Conservation (phyloP, 2,113 vertebrate genomes). For the Oophaga pumilio region DNA sequence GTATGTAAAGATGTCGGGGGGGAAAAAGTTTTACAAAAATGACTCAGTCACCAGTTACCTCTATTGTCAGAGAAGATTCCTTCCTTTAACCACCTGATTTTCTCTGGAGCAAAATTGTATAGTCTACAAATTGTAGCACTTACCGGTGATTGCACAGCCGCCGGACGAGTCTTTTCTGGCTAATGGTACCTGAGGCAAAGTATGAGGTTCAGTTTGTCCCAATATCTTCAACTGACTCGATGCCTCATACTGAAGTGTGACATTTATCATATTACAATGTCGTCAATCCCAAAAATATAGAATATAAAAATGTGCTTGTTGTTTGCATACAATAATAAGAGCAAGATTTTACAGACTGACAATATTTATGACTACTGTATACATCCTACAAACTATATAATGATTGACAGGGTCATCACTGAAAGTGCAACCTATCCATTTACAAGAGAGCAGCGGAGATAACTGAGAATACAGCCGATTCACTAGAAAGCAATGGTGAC, state of each 20-base stretch:
- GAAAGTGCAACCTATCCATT: background rate
- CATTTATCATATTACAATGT: background rate
- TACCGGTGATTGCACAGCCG: constrained; percentile 37
- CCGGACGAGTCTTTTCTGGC: background rate
- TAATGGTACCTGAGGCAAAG: background rate
- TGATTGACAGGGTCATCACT: background rate
- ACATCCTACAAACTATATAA: background rate
- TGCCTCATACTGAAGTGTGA: background rate
- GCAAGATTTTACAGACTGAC: background rate
- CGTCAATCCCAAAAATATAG: background rate
- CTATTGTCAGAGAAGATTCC: constrained; percentile 31
- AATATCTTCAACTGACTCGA: background rate
- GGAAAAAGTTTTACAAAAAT: constrained; percentile 1
- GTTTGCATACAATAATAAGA: background rate
- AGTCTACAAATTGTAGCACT: constrained; percentile 51
- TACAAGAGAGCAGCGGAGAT: no score
- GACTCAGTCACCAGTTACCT: background rate
- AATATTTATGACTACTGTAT: no score
- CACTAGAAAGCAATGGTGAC: no score
- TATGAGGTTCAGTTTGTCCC: background rate
- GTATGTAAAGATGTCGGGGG: constrained; percentile 9
- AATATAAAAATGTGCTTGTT: background rate
- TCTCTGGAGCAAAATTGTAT: constrained; percentile 38
- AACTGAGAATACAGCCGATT: no score
- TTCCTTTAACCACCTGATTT: constrained; percentile 38